Percentiles rank a stretch among this genome's conserved stretches.
Evolutionary conservation across 2,797 vertebrate species (phyloP).

Genomic region (Darevskia mixta): DNA sequence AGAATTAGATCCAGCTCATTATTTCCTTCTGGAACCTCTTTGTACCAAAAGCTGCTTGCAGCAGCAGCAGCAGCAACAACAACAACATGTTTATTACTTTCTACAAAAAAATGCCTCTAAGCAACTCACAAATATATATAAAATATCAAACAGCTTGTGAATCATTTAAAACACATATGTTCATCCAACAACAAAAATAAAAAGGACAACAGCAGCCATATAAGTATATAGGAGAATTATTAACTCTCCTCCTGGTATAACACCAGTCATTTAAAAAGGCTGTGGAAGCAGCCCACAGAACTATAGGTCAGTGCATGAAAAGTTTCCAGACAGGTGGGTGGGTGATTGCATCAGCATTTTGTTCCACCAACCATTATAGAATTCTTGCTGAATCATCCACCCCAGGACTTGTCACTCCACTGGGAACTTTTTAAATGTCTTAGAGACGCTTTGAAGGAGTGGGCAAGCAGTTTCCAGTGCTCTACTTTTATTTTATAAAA

Average conservation of each 20-base stretch:
- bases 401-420: background rate
- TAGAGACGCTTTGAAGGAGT: background rate
- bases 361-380: background rate
- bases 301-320: background rate
- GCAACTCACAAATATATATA: no score
- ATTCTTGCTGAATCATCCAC: background rate
- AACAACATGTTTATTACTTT: no score
- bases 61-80: background rate
- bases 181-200: no score
- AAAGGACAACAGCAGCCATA: slow-evolving; percentile 30
- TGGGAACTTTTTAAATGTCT: background rate
- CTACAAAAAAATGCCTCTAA: no score
- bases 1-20: background rate
- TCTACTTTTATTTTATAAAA: background rate
- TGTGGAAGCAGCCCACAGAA: background rate
- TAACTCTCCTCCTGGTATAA: slow-evolving; percentile 44
- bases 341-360: background rate
- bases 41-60: slow-evolving; percentile 19
- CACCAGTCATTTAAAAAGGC: background rate
- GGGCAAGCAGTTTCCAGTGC: background rate
- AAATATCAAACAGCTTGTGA: no score
- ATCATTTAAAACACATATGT: no score
- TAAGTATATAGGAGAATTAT: slow-evolving; percentile 18
- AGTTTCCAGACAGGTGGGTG: background rate
- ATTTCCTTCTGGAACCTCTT: slow-evolving; percentile 41